Evolutionary conservation across 1,140 invertebrate genomes (phyloP).

Genomic region (Hypsibius dujardini): DNA sequence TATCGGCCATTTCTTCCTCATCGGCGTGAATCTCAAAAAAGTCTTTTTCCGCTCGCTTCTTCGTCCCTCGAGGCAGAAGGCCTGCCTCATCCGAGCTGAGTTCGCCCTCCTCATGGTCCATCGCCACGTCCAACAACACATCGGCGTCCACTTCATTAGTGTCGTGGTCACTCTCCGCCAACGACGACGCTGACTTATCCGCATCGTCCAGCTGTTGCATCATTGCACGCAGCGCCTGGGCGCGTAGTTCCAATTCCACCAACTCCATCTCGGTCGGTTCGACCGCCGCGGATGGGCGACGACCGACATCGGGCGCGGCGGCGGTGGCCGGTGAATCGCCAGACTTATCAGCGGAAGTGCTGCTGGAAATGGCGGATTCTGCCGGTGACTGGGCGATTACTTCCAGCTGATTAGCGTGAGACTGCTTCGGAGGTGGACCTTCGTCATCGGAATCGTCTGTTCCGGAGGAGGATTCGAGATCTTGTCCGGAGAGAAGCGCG

Average conservation of each 20-base stretch:
- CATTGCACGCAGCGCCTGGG: neutral
- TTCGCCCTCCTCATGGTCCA: neutral
- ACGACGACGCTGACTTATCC: too few species aligned
- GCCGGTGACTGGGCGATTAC: neutral
- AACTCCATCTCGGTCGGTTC: slow-evolving; percentile 10
- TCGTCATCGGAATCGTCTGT: slow-evolving; percentile 11
- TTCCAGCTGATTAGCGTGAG: neutral
- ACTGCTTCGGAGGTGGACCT: neutral
- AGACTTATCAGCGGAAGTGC: neutral
- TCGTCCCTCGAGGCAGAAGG: neutral
- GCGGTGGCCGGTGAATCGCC: neutral
- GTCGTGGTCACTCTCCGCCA: neutral
- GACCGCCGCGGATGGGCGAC: neutral
- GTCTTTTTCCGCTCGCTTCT: neutral
- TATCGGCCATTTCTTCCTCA: slow-evolving; percentile 5
- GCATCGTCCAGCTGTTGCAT: slow-evolving; percentile 6
- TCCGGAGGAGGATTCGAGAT: neutral
- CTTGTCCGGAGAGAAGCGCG: neutral
- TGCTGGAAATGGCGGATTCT: neutral
- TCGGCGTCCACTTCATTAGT: neutral
- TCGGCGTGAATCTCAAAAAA: slow-evolving; percentile 3
- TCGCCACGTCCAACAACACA: neutral
- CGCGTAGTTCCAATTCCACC: slow-evolving; percentile 12
- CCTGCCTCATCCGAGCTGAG: too few species aligned
- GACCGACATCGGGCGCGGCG: neutral